Conservation (phyloP, 2,113 vertebrate genomes). For the Bagarius yarrelli region DNA sequence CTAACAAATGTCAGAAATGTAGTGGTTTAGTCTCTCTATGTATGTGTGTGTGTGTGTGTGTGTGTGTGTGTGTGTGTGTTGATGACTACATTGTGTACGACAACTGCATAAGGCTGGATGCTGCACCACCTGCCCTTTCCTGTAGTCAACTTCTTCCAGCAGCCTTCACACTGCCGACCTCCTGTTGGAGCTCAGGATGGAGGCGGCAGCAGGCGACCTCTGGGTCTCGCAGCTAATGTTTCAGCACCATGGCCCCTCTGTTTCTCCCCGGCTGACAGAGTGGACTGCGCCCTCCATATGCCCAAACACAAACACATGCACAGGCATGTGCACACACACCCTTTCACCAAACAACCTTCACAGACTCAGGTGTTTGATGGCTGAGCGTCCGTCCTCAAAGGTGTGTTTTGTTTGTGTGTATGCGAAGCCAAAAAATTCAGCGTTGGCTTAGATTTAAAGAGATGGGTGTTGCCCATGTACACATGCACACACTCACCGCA, state of each 20-base stretch:
- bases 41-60: not conserved
- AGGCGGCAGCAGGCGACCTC: conserved; percentile 35
- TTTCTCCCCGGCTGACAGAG: conserved; percentile 46
- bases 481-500: not conserved
- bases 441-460: conserved; percentile 19
- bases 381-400: conserved; percentile 4
- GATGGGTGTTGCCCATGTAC: conserved; percentile 16
- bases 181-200: conserved; percentile 15
- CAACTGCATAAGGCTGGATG: conserved; percentile 44
- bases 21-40: not conserved
- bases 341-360: conserved; percentile 18
- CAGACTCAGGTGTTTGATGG: conserved; percentile 7
- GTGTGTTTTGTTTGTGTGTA: conserved; percentile 8
- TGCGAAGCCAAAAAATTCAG: conserved; percentile 1
- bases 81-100: conserved; percentile 39
- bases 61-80: not conserved
- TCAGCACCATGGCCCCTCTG: conserved; percentile 39
- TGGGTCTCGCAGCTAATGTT: conserved; percentile 44
- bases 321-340: conserved; percentile 33
- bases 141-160: conserved; percentile 35
- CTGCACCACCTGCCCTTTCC: conserved; percentile 44
- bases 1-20: too few relatives aligned
- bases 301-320: conserved; percentile 5
- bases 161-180: conserved; percentile 13
- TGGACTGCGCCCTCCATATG: conserved; percentile 13